These are phyloP conservation scores for Isaurus tuberculatus DNA, from an alignment of 92 coral and sea anemone genomes.

Conservation along the genomic window DNA sequence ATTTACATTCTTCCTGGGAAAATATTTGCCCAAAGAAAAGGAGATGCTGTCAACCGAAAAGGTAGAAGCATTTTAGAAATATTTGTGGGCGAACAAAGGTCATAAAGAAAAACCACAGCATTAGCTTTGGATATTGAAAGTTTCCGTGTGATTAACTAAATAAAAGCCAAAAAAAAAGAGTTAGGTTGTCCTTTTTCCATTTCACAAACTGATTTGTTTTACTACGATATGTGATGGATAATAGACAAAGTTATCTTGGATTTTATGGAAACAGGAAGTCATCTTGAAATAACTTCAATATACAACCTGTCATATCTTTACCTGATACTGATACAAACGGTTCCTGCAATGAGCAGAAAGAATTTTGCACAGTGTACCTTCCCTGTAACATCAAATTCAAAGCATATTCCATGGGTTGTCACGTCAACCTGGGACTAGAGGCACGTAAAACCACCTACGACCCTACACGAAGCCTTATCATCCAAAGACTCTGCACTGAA, in stretches of 20 bases:
- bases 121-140: not conserved
- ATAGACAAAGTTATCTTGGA: not conserved
- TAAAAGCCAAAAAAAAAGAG: not conserved
- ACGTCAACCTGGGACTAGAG: not conserved
- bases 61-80: conserved; percentile 13
- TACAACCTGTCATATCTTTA: not conserved
- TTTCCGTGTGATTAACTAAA: not conserved
- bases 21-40: conserved; percentile 26
- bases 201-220: conserved; percentile 6
- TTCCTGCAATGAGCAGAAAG: not conserved
- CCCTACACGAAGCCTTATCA: not conserved
- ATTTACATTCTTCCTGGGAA: conserved; percentile 14
- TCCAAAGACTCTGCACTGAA: not conserved
- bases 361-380: not conserved
- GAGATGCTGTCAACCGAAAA: not conserved
- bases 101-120: not conserved
- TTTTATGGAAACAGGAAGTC: conserved; percentile 4
- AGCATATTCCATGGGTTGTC: not conserved
- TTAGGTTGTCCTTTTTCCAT: not conserved
- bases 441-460: not conserved
- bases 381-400: not conserved
- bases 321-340: not conserved
- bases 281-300: not conserved
- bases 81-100: conserved; percentile 7
- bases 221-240: not conserved